phyloP scores from a whole-genome alignment of 2,888 invertebrate species.

The Anarsia innoxiella region DNA sequence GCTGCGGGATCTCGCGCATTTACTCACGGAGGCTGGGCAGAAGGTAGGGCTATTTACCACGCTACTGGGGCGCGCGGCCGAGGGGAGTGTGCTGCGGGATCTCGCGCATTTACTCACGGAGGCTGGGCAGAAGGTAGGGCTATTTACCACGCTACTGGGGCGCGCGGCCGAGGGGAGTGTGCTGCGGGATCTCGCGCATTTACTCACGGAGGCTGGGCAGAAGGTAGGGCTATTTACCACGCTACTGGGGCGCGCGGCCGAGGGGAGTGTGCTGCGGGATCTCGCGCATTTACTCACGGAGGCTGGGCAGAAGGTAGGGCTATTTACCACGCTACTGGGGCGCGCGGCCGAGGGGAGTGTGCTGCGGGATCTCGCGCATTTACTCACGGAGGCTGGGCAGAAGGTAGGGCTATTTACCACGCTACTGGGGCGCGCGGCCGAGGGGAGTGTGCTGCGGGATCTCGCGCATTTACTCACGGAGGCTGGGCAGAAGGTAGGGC shows the following conservation, averaged over 20 bases:
- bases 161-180: slow-evolving; percentile 97
- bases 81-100: slow-evolving; percentile 95
- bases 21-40: slow-evolving; percentile 87
- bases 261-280: slow-evolving; percentile 95
- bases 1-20: slow-evolving; percentile 93
- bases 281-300: slow-evolving; percentile 96
- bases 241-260: no score
- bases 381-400: slow-evolving; percentile 87
- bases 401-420: slow-evolving; percentile 2
- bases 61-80: no score
- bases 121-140: slow-evolving; percentile 56
- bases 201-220: slow-evolving; percentile 87
- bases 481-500: slow-evolving; percentile 56
- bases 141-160: no score
- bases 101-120: slow-evolving; percentile 96
- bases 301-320: slow-evolving; percentile 56
- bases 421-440: no score
- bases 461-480: slow-evolving; percentile 96
- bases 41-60: slow-evolving; percentile 2
- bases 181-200: slow-evolving; percentile 93
- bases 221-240: slow-evolving; percentile 2
- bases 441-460: slow-evolving; percentile 95
- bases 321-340: no score
- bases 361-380: slow-evolving; percentile 93
- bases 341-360: slow-evolving; percentile 97